Evolutionary conservation across 2,888 invertebrate species (phyloP), one percentile per base, ranked within the genome.

Genomic region (Drosophila pseudotalamancana): DNA sequence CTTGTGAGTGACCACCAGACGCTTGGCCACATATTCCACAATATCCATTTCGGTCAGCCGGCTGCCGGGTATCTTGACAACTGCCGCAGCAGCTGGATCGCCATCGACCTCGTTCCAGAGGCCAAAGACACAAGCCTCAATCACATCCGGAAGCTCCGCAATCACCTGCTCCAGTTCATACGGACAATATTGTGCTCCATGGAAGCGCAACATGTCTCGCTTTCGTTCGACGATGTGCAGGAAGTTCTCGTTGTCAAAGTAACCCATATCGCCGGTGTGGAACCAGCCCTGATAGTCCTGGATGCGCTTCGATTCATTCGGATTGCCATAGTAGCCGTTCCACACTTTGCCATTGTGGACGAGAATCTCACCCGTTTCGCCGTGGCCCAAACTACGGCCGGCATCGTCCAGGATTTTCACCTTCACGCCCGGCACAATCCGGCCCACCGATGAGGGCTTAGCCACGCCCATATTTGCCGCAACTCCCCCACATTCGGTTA

Each of bases 231-330:
- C 77, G 6, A 90, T 75, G 72, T 84, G 78, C 25, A 91, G 35
- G 67, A 74, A 87, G 39, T 90, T 90, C 46, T 90, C 89, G 29
- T 88, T 76, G 54, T 91, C 91, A 46, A 91, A 89, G 63, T 89
- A 89, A 14, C 91, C 91, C 74, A 91, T 69, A 69, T 91, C 91
- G 3, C 91, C 91, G 16, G 91, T 89, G 27, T 88, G 88, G 12
- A 89, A 85, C 90, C 90, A 91, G 34, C 90, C 90, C 37, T 91
- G 88, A 19, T 72, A 80, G 66, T 90, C 90, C 46, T 87, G 81
- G 25, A 86, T 80, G 4, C 77, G 76, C 48, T 82, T 82, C 6
- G 90, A 88, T 45, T 88, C 89, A 19, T 77, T 83, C 2, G 84
- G 83, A 59, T 90, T 89, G 37, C 87, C 86, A 42, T 90, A 90